Evolutionary conservation across 2,888 invertebrate genomes (phyloP).

Genomic region (Xanthia icteritia): DNA sequence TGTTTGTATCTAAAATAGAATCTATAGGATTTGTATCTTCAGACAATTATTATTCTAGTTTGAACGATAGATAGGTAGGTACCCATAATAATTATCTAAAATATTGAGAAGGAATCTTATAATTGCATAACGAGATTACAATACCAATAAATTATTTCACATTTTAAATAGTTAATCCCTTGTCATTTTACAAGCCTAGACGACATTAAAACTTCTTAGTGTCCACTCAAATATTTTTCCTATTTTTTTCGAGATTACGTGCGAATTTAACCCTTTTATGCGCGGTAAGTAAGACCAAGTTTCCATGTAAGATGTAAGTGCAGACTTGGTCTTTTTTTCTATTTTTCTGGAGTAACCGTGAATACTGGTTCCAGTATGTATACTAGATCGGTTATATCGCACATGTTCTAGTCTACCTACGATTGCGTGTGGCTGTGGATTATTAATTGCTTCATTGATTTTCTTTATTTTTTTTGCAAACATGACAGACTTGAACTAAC

Average conservation of each 20-base stretch:
- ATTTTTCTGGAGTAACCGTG: constrained; percentile 44
- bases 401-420: constrained; percentile 34
- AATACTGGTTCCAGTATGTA: constrained; percentile 49
- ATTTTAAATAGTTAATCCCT: constrained; percentile 37
- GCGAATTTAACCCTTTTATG: not conserved
- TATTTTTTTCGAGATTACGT: constrained; percentile 23
- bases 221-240: constrained; percentile 48
- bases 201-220: constrained; percentile 64
- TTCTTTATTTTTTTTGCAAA: constrained; percentile 61
- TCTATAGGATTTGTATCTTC: not conserved
- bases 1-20: not conserved
- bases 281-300: not conserved
- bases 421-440: constrained; percentile 73
- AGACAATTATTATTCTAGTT: not conserved
- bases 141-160: not conserved
- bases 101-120: not conserved
- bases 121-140: constrained; percentile 11
- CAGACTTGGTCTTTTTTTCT: constrained; percentile 26
- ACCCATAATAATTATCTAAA: not conserved
- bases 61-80: not conserved
- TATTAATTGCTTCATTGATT: constrained; percentile 83
- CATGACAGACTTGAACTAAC: constrained; percentile 37
- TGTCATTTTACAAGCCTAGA: constrained; percentile 10
- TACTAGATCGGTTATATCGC: constrained; percentile 49
- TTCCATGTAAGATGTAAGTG: not conserved